Percentiles rank a stretch among this genome's conserved stretches.
Conservation (phyloP, 2,888 invertebrate genomes). For the Phortica okadai region DNA sequence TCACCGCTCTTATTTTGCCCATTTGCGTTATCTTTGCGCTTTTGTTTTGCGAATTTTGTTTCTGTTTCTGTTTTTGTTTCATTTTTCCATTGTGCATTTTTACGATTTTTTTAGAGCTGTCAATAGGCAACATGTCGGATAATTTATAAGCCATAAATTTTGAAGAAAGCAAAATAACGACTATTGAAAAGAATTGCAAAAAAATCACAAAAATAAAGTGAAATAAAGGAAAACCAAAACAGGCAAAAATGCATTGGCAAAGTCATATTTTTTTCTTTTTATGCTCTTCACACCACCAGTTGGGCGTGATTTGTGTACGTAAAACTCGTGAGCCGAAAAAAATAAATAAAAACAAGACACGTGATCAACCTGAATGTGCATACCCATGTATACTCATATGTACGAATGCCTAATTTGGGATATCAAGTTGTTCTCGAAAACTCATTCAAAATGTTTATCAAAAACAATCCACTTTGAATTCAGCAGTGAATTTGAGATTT, state of each 20-base stretch:
- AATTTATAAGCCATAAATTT: conserved; percentile 72
- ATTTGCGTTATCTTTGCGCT: no score
- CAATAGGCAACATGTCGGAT: conserved; percentile 72
- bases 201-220: neutral
- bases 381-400: no score
- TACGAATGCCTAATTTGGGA: no score
- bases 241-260: neutral
- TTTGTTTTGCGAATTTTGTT: neutral
- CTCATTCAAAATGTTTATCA: no score
- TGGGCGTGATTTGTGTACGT: neutral
- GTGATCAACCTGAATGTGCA: no score
- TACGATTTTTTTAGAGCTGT: conserved; percentile 71
- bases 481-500: no score
- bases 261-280: no score
- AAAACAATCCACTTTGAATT: no score
- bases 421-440: no score
- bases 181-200: neutral
- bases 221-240: neutral
- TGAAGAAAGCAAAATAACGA: conserved; percentile 52
- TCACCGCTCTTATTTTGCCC: no score
- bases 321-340: neutral
- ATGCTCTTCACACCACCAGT: no score
- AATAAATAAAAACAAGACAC: neutral
- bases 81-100: conserved; percentile 54
- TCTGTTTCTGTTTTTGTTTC: neutral